Evolutionary conservation across 2,113 vertebrate genomes (phyloP).

Genomic region (Trinectes maculatus): DNA sequence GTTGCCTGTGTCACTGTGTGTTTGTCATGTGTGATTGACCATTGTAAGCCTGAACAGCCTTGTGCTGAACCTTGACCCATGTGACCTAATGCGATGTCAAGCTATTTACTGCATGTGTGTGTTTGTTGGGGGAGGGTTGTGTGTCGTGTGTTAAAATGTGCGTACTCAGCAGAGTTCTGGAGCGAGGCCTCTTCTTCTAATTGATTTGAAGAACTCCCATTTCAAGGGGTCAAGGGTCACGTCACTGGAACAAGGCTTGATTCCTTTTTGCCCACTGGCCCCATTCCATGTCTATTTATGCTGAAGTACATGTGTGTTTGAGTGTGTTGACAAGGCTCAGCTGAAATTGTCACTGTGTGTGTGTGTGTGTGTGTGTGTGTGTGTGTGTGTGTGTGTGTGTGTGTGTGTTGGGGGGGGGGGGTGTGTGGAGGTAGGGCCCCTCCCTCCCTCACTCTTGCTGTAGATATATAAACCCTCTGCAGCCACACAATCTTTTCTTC

Average conservation of each 20-base stretch:
- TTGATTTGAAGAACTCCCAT: conserved; percentile 52
- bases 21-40: not conserved
- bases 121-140: not conserved
- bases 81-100: conserved; percentile 2
- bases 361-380: conserved; percentile 24
- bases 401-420: conserved; percentile 62
- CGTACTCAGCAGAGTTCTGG: conserved; percentile 45
- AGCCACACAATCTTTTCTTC: conserved; percentile 88
- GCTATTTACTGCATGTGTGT: conserved; percentile 21
- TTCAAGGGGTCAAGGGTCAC: conserved; percentile 53
- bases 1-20: not conserved
- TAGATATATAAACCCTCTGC: conserved; percentile 86
- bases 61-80: conserved; percentile 45
- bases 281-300: conserved; percentile 35
- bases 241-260: conserved; percentile 29
- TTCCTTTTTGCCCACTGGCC: conserved; percentile 9
- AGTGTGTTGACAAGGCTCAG: conserved; percentile 31
- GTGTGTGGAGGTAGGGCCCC: conserved; percentile 82
- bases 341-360: conserved; percentile 24
- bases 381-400: conserved; percentile 36
- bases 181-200: not conserved
- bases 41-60: conserved; percentile 7
- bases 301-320: not conserved
- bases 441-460: conserved; percentile 76
- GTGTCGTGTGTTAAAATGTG: conserved; percentile 45